A percentile compares a stretch with the other conserved stretches of the same genome.
phyloP scores from a whole-genome alignment of 2,113 vertebrate species.

The Rafetus swinhoei region DNA sequence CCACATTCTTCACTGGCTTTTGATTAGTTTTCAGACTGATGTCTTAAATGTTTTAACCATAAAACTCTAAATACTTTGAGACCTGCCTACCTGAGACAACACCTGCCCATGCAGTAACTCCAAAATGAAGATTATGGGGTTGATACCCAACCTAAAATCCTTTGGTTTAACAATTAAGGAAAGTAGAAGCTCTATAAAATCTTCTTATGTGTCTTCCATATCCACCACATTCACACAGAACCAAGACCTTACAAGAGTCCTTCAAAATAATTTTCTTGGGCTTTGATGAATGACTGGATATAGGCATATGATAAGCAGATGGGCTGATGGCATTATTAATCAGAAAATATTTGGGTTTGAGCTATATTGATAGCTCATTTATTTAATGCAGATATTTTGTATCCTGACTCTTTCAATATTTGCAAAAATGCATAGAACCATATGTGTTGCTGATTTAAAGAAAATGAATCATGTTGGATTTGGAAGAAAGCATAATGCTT shows the following conservation, averaged over 20 bases:
- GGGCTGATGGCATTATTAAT: neutral
- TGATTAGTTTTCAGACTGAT: neutral
- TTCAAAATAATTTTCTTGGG: neutral
- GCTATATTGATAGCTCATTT: fast-evolving
- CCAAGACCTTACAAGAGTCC: neutral
- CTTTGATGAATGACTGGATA: neutral
- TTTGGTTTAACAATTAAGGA: neutral
- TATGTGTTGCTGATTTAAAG: neutral
- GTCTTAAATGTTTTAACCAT: neutral
- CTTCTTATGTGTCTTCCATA: neutral
- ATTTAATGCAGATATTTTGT: neutral
- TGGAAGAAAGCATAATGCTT: fast-evolving
- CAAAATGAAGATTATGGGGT: neutral
- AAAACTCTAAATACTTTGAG: neutral
- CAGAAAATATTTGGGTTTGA: neutral
- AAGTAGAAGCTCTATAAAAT: neutral
- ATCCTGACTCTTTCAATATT: neutral
- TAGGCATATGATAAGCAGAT: neutral
- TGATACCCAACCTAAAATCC: neutral
- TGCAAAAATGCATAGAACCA: fast-evolving
- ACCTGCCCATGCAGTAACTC: neutral
- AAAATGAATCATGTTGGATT: neutral
- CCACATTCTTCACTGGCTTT: neutral
- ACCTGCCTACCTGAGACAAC: neutral
- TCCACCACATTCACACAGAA: neutral